A percentile compares a stretch with the other conserved stretches of the same genome.
Evolutionary conservation across 2,113 vertebrate species (phyloP).

Genomic region (Leptocoma aspasia): DNA sequence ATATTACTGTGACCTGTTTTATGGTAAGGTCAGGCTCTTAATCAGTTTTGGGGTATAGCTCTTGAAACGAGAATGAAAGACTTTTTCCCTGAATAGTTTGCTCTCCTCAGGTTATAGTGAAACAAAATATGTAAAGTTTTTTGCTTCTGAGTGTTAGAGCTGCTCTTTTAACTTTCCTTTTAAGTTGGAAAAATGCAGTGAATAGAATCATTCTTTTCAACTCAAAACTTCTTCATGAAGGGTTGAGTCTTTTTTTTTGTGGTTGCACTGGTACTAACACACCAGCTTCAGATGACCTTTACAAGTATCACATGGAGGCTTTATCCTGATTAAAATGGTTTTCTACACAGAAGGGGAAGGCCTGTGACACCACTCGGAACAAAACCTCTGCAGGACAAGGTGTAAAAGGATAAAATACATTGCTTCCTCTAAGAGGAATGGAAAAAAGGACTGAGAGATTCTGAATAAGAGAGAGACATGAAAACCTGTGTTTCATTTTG

Average conservation of each 20-base stretch:
- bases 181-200: slow-evolving; percentile 71
- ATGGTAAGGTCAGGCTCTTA: slow-evolving; percentile 65
- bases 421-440: slow-evolving; percentile 63
- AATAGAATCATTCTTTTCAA: slow-evolving; percentile 78
- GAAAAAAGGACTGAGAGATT: slow-evolving; percentile 55
- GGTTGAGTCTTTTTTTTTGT: slow-evolving; percentile 63
- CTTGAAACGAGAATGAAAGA: slow-evolving; percentile 75
- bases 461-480: slow-evolving; percentile 60
- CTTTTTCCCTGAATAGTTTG: slow-evolving; percentile 68
- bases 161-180: slow-evolving; percentile 76
- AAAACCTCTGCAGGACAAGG: slow-evolving; percentile 72
- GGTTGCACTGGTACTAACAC: slow-evolving; percentile 69
- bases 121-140: slow-evolving; percentile 78
- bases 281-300: slow-evolving; percentile 64
- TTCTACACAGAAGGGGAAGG: slow-evolving; percentile 70
- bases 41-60: slow-evolving; percentile 68
- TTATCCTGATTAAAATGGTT: slow-evolving; percentile 78
- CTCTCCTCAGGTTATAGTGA: slow-evolving; percentile 69
- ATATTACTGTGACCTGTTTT: slow-evolving; percentile 56
- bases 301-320: slow-evolving; percentile 63
- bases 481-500: slow-evolving; percentile 69
- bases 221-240: slow-evolving; percentile 73
- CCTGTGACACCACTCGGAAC: slow-evolving; percentile 67
- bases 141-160: slow-evolving; percentile 67
- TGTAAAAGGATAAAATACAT: slow-evolving; percentile 68